These are phyloP conservation scores for Rhodinocichla rosea DNA, from an alignment of 2,113 vertebrate genomes.

Conservation along the genomic window DNA sequence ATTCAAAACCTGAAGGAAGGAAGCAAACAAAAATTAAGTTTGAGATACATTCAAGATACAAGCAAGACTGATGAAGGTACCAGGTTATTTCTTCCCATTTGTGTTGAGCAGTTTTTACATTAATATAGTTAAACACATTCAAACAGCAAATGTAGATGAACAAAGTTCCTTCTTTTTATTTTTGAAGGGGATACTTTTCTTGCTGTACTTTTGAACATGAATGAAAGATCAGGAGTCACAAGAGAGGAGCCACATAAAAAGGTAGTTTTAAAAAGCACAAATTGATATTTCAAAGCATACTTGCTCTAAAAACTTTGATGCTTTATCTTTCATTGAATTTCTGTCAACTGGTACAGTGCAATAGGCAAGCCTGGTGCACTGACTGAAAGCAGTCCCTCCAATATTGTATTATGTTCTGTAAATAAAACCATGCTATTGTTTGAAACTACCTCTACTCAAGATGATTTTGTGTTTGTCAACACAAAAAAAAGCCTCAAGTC, in stretches of 20 bases:
- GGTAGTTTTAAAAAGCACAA: not conserved
- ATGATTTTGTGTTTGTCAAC: not conserved
- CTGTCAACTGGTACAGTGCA: not conserved
- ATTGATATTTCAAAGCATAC: not conserved
- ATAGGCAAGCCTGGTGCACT: not conserved
- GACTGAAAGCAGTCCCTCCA: not conserved
- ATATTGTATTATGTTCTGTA: not conserved
- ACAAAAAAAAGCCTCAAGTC: not conserved
- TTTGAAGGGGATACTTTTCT: not conserved
- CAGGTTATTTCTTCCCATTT: not conserved
- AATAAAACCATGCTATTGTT: not conserved
- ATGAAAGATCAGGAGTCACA: not conserved
- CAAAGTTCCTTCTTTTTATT: not conserved
- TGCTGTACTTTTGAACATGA: not conserved
- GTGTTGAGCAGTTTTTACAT: not conserved
- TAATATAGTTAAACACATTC: not conserved
- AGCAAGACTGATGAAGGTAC: not conserved
- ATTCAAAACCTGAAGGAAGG: conserved; percentile 88
- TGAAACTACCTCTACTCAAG: not conserved
- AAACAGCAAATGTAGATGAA: not conserved
- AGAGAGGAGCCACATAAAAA: not conserved
- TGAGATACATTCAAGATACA: not conserved
- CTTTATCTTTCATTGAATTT: not conserved
- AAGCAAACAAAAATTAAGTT: not conserved
- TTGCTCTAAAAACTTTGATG: not conserved